phyloP scores from a whole-genome alignment of 2,888 invertebrate genomes.

The Deilephila porcellus region DNA sequence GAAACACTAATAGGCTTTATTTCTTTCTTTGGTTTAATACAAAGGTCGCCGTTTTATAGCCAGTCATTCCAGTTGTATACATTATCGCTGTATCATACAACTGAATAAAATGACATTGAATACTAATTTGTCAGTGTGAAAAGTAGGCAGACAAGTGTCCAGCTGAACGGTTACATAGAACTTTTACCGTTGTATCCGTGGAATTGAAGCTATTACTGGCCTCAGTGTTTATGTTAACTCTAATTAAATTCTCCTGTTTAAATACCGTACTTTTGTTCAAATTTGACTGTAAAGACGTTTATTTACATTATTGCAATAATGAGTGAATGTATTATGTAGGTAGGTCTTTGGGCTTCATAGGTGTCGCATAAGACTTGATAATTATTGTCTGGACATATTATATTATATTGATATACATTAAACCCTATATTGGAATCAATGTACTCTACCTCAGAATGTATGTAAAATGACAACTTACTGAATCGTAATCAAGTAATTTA shows the following conservation, averaged over 20 bases:
- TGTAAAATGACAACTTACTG: neutral
- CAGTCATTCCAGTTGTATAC: slow-evolving; percentile 17
- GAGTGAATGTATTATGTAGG: no score
- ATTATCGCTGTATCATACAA: slow-evolving; percentile 1
- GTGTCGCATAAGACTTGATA: no score
- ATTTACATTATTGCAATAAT: no score
- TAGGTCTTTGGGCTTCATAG: no score
- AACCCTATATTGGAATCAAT: no score
- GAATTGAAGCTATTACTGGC: slow-evolving; percentile 36
- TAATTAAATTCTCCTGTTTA: neutral
- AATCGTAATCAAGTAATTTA: neutral
- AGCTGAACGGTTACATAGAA: slow-evolving; percentile 24
- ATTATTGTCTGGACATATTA: no score
- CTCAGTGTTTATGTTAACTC: neutral
- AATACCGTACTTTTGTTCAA: neutral
- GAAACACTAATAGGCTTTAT: neutral
- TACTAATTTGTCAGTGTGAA: slow-evolving; percentile 25
- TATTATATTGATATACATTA: no score
- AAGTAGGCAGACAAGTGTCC: slow-evolving; percentile 32
- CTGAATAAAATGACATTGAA: slow-evolving; percentile 28
- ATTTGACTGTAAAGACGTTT: neutral
- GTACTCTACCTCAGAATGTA: no score
- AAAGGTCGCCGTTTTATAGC: slow-evolving; percentile 4
- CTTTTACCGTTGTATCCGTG: slow-evolving; percentile 38
- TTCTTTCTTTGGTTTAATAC: slow-evolving; percentile 1